Conservation (phyloP, 2,113 vertebrate genomes). For the Actenoides hombroni region DNA sequence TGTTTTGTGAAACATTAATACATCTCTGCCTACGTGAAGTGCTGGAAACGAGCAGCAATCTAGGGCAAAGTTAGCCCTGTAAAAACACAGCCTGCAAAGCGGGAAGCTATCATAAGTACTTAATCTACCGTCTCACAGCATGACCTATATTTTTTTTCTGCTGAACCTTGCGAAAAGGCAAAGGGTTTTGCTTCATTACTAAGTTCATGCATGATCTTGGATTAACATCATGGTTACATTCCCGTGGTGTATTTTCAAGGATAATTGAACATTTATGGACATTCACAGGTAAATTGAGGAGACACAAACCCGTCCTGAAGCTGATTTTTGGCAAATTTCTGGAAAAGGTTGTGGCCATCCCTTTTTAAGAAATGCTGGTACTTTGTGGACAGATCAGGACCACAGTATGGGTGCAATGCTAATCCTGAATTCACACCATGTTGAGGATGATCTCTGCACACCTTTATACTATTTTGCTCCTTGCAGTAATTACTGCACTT, state of each 20-base stretch:
- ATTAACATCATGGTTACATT: rapidly evolving
- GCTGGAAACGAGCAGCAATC: not conserved
- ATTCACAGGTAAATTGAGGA: not conserved
- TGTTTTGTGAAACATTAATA: not conserved
- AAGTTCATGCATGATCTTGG: not conserved
- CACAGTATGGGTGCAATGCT: not conserved
- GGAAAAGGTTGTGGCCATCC: not conserved
- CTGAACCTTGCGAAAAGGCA: not conserved
- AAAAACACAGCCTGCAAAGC: not conserved
- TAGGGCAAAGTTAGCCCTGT: not conserved
- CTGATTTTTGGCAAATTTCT: not conserved
- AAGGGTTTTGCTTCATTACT: not conserved
- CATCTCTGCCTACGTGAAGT: rapidly evolving
- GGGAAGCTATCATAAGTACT: not conserved
- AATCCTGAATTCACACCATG: not conserved
- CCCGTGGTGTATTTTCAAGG: not conserved
- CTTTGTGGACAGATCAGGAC: not conserved
- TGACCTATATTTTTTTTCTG: constrained; percentile 26
- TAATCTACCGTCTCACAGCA: not conserved
- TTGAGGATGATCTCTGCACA: not conserved
- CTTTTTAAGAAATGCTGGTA: not conserved
- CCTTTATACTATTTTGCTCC: not conserved
- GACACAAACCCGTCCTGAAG: not conserved
- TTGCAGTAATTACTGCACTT: not conserved
- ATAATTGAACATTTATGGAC: rapidly evolving